Evolutionary conservation across 2,113 vertebrate species (phyloP), one percentile per base, ranked within the genome.

Genomic region (Clarias magur): DNA sequence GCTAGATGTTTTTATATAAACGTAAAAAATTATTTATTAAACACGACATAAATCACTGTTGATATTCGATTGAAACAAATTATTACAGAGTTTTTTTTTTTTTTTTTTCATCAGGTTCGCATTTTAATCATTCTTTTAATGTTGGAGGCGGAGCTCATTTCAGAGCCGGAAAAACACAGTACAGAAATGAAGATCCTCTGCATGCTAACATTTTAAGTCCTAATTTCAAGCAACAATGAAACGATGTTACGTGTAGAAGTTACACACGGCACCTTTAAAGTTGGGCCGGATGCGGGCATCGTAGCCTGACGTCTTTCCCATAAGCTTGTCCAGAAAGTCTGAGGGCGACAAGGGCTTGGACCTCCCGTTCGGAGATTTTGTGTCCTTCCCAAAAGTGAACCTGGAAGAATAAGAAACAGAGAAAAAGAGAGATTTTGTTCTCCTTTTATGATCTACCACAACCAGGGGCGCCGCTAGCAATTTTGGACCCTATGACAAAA

Each of bases 251-350:
- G 78, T 17, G 16, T 15, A 21, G 34, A 12, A 21, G 59, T 34
- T 17, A 17, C 62, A n/a, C 75, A 48, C 17, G 3, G 48, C 27
- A 59, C 56, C 68, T 42, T 56, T 99, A 93, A 99, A 99, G 94
- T 98, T 98, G 63, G 98, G 97, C 84, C 97, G 94, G 92, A 99
- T 99, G 85, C 97, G 97, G 88, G 98, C 97, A 0, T 98, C 97
- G 0, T 99, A 99, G 62, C 97, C 97, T 63, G 97, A 99, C 0
- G 97, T 98, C 68, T 95, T 95, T 75, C 97, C 98, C 98, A 99
- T 99, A 59, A 99, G 96, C 91, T 99, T 99, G 94, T 99, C 98
- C 92, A 99, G 94, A 90, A 99, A 99, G 93, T 98, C 97, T 19
- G 97, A 99, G 3, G 97, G 97, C 12, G 97, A 97, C 91, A 96